Evolutionary conservation across 2,888 invertebrate species (phyloP).

Genomic region (Eupithecia vulgata): DNA sequence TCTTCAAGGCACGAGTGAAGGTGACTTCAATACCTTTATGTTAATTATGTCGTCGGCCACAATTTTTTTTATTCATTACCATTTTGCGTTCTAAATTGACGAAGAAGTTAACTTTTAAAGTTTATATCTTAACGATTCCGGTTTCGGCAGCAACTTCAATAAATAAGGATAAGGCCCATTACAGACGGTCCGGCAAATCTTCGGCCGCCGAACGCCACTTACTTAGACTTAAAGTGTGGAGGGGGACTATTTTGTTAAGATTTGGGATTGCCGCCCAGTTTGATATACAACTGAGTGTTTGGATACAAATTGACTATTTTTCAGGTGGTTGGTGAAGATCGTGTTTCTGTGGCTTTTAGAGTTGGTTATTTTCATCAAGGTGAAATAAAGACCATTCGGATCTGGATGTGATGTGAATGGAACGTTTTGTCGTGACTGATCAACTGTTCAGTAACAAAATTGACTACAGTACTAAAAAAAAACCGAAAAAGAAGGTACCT

Average conservation of each 20-base stretch:
- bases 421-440: not conserved
- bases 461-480: too few relatives aligned
- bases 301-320: conserved; percentile 21
- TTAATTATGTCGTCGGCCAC: not conserved
- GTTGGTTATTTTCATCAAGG: not conserved
- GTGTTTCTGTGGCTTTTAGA: not conserved
- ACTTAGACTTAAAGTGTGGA: conserved; percentile 83
- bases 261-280: conserved; percentile 78
- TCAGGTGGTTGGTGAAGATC: conserved; percentile 3
- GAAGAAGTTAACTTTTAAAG: conserved; percentile 59
- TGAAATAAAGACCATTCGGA: not conserved
- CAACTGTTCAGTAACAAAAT: too few relatives aligned
- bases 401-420: not conserved
- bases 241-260: conserved; percentile 78
- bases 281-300: conserved; percentile 59
- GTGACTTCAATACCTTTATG: not conserved
- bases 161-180: conserved; percentile 84
- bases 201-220: conserved; percentile 82
- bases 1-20: not conserved
- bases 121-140: conserved; percentile 66
- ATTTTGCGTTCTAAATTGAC: not conserved
- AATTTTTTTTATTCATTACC: not conserved
- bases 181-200: conserved; percentile 84
- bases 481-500: not conserved
- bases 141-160: conserved; percentile 72